Evolutionary conservation across 2,113 vertebrate species (phyloP).

Genomic region (Aramus guarauna): DNA sequence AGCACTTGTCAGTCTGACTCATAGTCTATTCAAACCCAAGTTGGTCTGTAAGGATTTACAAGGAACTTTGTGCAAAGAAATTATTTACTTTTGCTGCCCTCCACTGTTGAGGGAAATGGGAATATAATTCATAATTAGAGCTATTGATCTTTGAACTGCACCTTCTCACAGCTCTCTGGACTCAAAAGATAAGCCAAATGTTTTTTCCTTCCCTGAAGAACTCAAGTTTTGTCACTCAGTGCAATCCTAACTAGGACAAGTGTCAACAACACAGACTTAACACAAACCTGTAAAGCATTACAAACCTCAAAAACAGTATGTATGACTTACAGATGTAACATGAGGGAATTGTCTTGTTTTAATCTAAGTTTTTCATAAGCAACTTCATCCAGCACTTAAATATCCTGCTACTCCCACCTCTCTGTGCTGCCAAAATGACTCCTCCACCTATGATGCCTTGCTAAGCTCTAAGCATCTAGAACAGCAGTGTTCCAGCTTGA

Average conservation of each 20-base stretch:
- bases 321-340: not conserved
- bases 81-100: not conserved
- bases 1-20: constrained; percentile 16
- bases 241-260: not conserved
- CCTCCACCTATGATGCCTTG: not conserved
- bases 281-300: not conserved
- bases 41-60: not conserved
- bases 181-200: not conserved
- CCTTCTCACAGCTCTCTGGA: not conserved
- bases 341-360: not conserved
- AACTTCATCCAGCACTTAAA: not conserved
- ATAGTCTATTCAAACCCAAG: not conserved
- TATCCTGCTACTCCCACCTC: not conserved
- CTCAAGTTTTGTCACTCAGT: not conserved
- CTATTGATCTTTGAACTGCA: not conserved
- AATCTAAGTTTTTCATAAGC: not conserved
- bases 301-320: not conserved
- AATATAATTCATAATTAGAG: constrained; percentile 8
- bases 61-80: not conserved
- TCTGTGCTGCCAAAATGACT: not conserved
- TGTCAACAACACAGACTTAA: not conserved
- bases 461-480: not conserved
- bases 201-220: not conserved
- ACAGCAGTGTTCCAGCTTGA: not conserved
- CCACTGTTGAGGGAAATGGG: not conserved